Conservation (phyloP, 2,113 vertebrate species). For the Phaetusa simplex region DNA sequence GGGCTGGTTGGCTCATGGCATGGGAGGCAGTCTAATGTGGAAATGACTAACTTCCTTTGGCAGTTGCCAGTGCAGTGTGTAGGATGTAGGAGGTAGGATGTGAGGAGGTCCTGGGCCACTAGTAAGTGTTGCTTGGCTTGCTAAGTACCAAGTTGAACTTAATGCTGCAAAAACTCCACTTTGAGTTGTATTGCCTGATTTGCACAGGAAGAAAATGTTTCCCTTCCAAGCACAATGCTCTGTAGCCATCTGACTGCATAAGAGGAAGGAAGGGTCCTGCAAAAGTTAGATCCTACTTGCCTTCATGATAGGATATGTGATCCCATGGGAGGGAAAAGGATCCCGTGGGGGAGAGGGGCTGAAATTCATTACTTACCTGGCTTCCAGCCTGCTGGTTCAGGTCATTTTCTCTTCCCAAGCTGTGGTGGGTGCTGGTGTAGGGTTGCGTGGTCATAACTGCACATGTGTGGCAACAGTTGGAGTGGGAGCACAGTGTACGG, state of each 20-base stretch:
- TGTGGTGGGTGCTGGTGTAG: neutral
- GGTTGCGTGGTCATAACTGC: fast-evolving
- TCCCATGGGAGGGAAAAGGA: neutral
- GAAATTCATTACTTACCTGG: neutral
- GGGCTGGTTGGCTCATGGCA: neutral
- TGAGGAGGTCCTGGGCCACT: neutral
- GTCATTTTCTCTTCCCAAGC: neutral
- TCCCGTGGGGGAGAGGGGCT: neutral
- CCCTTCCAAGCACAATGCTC: neutral
- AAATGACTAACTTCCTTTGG: conserved; percentile 50
- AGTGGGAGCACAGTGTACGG: fast-evolving
- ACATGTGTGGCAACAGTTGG: fast-evolving
- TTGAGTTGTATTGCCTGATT: neutral
- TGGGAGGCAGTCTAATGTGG: neutral
- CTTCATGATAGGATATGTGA: neutral
- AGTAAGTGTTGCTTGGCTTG: neutral
- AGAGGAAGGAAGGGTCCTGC: neutral
- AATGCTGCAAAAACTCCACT: neutral
- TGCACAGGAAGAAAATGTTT: neutral
- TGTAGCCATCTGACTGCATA: neutral
- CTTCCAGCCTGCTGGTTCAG: neutral
- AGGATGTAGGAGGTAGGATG: neutral
- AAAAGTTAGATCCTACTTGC: neutral
- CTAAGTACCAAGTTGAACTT: neutral
- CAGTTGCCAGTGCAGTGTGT: neutral